These are phyloP conservation scores for Pseudorhiza aurosa DNA, from an alignment of 30 jellyfish, hydroid and myxozoan genomes.

Conservation along the genomic window DNA sequence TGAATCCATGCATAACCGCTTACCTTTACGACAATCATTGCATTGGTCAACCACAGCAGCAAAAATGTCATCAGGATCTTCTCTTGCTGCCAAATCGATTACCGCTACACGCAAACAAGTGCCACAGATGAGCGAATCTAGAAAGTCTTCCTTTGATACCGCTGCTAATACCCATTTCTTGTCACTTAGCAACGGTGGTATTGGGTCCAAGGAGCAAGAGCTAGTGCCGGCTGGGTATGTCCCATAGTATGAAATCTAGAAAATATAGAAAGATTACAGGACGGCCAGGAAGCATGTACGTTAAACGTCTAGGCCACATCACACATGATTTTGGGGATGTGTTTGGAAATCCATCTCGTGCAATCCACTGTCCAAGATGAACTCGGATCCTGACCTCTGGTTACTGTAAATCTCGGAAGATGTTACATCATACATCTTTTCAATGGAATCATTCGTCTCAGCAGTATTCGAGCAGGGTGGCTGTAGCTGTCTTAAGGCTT, in stretches of 20 bases:
- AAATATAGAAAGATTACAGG: not conserved
- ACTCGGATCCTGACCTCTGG: no score
- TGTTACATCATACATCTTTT: no score
- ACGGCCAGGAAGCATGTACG: no score
- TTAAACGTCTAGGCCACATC: no score
- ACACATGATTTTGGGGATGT: no score
- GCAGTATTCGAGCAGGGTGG: no score
- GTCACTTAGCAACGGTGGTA: conserved; percentile 74
- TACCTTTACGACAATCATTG: conserved; percentile 81
- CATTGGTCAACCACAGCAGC: conserved; percentile 83
- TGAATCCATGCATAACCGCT: no score
- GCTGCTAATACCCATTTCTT: conserved; percentile 81
- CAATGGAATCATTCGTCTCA: no score
- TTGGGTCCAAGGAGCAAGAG: conserved; percentile 89
- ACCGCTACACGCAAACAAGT: conserved; percentile 65
- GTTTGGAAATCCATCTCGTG: no score
- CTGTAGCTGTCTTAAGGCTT: no score
- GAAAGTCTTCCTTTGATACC: conserved; percentile 62
- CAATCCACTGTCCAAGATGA: no score
- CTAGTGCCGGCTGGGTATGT: conserved; percentile 88
- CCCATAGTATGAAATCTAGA: conserved; percentile 83
- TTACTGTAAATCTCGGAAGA: no score
- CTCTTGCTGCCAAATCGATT: conserved; percentile 25
- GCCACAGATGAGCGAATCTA: conserved; percentile 79
- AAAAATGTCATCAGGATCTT: conserved; percentile 39